These are phyloP conservation scores for Drosophila phalerata DNA, from an alignment of 2,888 invertebrate genomes.

Conservation along the genomic window DNA sequence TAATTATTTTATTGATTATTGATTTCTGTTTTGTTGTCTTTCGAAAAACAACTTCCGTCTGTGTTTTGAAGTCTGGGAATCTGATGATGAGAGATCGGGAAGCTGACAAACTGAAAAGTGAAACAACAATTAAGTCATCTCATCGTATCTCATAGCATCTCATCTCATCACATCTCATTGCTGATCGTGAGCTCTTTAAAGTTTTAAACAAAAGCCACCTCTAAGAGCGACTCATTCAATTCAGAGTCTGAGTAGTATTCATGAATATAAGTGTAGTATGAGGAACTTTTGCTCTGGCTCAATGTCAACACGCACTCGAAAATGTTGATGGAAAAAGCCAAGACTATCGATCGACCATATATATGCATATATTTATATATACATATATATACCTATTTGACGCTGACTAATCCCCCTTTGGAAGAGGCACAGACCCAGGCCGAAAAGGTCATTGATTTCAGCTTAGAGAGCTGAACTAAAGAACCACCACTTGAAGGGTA, in stretches of 20 bases:
- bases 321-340: conserved; percentile 53
- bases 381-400: conserved; percentile 45
- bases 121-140: conserved; percentile 73
- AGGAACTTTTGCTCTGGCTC: conserved; percentile 47
- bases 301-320: conserved; percentile 53
- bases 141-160: conserved; percentile 45
- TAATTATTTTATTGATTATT: conserved; percentile 74
- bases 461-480: conserved; percentile 68
- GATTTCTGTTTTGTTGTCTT: conserved; percentile 54
- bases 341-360: conserved; percentile 65
- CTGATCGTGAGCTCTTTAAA: conserved; percentile 68
- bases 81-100: conserved; percentile 31
- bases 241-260: conserved; percentile 39
- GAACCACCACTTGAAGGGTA: conserved; percentile 65
- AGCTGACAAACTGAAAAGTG: conserved; percentile 27
- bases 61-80: conserved; percentile 18
- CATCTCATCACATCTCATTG: conserved; percentile 57
- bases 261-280: conserved; percentile 24
- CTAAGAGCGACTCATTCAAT: conserved; percentile 25
- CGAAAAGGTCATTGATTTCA: conserved; percentile 82
- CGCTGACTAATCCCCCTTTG: conserved; percentile 69
- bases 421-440: conserved; percentile 56
- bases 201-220: conserved; percentile 39
- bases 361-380: conserved; percentile 10
- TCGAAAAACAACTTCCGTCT: conserved; percentile 60